Evolutionary conservation across 2,797 vertebrate genomes (phyloP).

Genomic region (Nannoperca australis): DNA sequence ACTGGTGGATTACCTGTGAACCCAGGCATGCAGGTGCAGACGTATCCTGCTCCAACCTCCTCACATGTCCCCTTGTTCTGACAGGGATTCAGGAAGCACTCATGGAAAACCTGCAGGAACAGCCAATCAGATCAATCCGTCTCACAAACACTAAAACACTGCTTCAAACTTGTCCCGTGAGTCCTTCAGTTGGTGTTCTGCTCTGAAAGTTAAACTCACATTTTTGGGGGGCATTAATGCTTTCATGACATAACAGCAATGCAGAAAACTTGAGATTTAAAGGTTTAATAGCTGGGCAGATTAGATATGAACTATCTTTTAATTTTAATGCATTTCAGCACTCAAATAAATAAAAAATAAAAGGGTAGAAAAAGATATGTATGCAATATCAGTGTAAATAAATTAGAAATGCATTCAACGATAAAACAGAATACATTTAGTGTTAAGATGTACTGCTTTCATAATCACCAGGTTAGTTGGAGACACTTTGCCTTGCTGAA

Average conservation of each 20-base stretch:
- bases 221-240: neutral
- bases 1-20: conserved; percentile 89
- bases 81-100: conserved; percentile 96
- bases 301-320: too few relatives aligned
- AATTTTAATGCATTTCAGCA: too few relatives aligned
- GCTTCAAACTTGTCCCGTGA: neutral
- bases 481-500: neutral
- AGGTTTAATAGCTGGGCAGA: neutral
- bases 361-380: too few relatives aligned
- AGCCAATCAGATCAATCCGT: conserved; percentile 14
- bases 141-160: neutral
- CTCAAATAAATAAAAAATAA: too few relatives aligned
- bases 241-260: neutral
- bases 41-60: conserved; percentile 93
- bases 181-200: neutral
- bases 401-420: neutral
- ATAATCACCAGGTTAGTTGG: neutral
- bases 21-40: conserved; percentile 92
- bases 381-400: neutral
- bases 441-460: neutral
- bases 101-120: conserved; percentile 92
- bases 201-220: neutral
- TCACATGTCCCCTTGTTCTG: conserved; percentile 95
- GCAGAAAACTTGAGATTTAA: neutral
- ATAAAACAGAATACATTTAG: neutral